Evolutionary conservation across 2,888 invertebrate species (phyloP).

Genomic region (Rhagophthalmus giganteus): DNA sequence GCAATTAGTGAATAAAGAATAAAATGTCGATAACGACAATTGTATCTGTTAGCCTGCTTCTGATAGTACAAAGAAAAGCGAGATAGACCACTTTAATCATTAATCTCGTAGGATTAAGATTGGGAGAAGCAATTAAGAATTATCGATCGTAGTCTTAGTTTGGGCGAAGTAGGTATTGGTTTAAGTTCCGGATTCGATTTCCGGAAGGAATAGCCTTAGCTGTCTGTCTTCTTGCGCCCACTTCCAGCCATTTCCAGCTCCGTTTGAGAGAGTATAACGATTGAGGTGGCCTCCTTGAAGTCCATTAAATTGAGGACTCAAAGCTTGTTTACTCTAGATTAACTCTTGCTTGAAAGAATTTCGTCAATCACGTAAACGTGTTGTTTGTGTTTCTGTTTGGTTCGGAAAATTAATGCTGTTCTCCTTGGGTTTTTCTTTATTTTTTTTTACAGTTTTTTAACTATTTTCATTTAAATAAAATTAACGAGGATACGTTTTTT

Average conservation of each 20-base stretch:
- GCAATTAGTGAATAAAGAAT: background rate
- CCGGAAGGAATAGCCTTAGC: conserved; percentile 17
- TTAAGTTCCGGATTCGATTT: conserved; percentile 30
- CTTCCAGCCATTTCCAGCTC: conserved; percentile 9
- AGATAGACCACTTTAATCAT: conserved; percentile 30
- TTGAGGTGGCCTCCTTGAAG: conserved; percentile 12
- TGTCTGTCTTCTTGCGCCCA: conserved; percentile 13
- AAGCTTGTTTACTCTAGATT: conserved; percentile 10
- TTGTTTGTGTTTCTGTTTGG: no score
- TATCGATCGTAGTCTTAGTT: conserved; percentile 30
- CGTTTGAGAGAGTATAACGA: conserved; percentile 9
- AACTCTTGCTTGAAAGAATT: conserved; percentile 10
- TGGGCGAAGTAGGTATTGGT: conserved; percentile 29
- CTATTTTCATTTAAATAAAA: no score
- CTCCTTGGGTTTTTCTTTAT: no score
- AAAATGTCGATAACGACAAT: conserved; percentile 9
- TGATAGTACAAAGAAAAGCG: conserved; percentile 9
- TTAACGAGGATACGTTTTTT: no score
- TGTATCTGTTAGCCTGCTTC: conserved; percentile 8
- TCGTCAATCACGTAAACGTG: conserved; percentile 1
- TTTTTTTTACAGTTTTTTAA: no score
- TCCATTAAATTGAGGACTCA: conserved; percentile 13
- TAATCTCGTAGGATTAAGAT: conserved; percentile 32
- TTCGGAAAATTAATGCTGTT: no score
- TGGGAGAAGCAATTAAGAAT: conserved; percentile 34